These are phyloP conservation scores for Neoarius graeffei DNA, from an alignment of 2,113 vertebrate genomes.

Conservation along the genomic window DNA sequence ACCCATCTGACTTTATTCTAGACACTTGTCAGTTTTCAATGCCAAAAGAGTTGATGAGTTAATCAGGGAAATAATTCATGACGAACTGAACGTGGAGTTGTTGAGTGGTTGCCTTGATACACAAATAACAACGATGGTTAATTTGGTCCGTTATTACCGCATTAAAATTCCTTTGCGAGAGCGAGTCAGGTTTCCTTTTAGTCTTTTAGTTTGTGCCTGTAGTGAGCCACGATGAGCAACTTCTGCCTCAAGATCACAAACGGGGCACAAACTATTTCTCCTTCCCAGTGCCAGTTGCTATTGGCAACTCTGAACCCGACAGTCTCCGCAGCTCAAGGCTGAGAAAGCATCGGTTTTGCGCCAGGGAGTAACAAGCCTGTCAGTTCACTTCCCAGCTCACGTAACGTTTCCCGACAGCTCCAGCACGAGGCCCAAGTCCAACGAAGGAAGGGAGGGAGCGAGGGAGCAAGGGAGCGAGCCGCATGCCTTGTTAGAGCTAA, in stretches of 20 bases:
- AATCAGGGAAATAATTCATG: background rate
- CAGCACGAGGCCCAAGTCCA: background rate
- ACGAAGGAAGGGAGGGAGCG: background rate
- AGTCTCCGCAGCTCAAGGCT: constrained; percentile 6
- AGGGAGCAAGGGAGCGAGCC: constrained; percentile 2
- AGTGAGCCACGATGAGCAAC: background rate
- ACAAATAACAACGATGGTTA: background rate
- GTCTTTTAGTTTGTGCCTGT: background rate
- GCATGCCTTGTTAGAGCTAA: constrained; percentile 21
- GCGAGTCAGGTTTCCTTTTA: background rate
- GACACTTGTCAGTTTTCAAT: background rate
- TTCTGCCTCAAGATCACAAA: constrained; percentile 21
- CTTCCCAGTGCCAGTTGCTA: constrained; percentile 27
- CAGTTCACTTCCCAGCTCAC: constrained; percentile 53
- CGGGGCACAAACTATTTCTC: background rate
- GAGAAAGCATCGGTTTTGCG: constrained; percentile 19
- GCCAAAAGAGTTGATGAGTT: background rate
- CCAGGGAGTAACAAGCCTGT: constrained; percentile 61
- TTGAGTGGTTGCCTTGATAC: background rate
- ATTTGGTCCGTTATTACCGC: background rate
- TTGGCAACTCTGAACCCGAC: constrained; percentile 36
- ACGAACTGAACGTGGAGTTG: no score
- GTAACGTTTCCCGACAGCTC: constrained; percentile 26
- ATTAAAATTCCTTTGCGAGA: no score
- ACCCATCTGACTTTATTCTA: background rate